phyloP scores from a whole-genome alignment of 2,888 invertebrate genomes.

The Conchocele bisecta region DNA sequence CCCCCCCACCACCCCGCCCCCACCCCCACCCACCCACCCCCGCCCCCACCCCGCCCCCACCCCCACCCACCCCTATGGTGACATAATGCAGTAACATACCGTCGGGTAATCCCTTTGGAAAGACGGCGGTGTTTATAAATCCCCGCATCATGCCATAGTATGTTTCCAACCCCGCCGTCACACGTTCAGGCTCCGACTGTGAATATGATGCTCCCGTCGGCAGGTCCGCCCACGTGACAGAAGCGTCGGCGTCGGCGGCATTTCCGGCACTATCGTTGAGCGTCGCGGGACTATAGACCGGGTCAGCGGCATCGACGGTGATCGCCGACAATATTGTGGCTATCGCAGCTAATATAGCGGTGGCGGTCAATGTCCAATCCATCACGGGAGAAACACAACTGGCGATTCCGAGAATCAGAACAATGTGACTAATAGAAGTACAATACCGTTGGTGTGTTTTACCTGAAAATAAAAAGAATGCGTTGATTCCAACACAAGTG shows the following conservation, averaged over 20 bases:
- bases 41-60: too few species aligned
- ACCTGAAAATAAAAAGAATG: too few species aligned
- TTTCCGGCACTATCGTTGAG: conserved; percentile 57
- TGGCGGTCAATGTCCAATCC: too few species aligned
- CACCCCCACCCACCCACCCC: too few species aligned
- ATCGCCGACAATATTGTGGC: background rate
- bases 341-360: too few species aligned
- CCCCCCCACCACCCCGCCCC: too few species aligned
- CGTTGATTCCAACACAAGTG: too few species aligned
- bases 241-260: conserved; percentile 47
- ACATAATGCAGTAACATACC: conserved; percentile 35
- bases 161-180: conserved; percentile 45
- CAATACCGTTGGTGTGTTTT: too few species aligned
- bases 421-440: too few species aligned
- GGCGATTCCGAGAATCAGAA: too few species aligned
- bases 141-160: conserved; percentile 53
- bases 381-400: too few species aligned
- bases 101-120: conserved; percentile 52
- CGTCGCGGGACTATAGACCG: conserved; percentile 42
- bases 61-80: too few species aligned
- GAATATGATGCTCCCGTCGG: conserved; percentile 43
- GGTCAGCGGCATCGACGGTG: conserved; percentile 35
- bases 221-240: conserved; percentile 50
- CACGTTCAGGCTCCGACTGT: conserved; percentile 29
- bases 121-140: conserved; percentile 54